Evolutionary conservation across 1,140 invertebrate species (phyloP).

Genomic region (Phymastichus coffea): DNA sequence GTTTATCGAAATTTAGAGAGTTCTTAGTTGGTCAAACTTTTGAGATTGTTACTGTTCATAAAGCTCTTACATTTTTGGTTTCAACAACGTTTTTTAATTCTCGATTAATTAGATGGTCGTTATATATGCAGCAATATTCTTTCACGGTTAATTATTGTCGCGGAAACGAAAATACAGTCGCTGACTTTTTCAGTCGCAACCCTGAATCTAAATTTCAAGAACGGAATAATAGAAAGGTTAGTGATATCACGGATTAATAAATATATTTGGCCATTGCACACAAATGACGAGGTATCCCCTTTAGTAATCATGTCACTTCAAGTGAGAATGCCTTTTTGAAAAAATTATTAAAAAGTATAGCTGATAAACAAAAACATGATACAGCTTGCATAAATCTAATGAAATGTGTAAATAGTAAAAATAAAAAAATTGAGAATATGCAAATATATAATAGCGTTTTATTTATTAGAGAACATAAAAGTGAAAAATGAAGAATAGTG

Average conservation of each 20-base stretch:
- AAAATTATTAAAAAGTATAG: neutral
- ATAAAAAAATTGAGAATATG: conserved; percentile 1
- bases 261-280: too few relatives aligned
- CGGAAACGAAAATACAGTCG: conserved; percentile 35
- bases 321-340: neutral
- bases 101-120: conserved; percentile 20
- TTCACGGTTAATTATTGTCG: conserved; percentile 33
- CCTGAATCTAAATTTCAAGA: conserved; percentile 4
- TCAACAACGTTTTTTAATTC: conserved; percentile 3
- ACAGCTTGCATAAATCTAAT: neutral
- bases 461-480: conserved; percentile 13
- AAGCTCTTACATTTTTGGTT: conserved; percentile 10
- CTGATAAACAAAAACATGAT: neutral
- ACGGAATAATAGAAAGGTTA: neutral
- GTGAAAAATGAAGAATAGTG: conserved; percentile 18
- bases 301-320: neutral
- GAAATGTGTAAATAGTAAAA: neutral
- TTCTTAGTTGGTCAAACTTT: conserved; percentile 19
- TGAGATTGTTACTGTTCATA: conserved; percentile 19
- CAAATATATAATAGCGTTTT: conserved; percentile 20
- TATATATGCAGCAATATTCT: conserved; percentile 18
- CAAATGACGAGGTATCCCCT: neutral
- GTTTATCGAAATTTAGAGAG: conserved; percentile 11
- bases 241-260: neutral
- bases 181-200: conserved; percentile 37